Base-by-base conservation (phyloP, 2,113 vertebrate species). In the Oceanodroma tethys region DNA sequence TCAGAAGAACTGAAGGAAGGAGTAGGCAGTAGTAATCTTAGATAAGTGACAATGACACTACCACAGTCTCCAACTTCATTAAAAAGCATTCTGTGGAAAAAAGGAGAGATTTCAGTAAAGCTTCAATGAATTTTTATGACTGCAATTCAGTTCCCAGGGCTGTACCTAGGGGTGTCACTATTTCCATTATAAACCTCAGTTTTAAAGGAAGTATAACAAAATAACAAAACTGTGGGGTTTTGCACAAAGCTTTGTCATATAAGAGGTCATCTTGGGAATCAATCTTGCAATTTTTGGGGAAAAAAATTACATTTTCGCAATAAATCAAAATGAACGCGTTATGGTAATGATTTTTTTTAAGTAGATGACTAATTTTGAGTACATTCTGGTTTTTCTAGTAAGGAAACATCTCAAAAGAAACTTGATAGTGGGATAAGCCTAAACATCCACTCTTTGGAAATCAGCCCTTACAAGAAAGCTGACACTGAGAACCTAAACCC, bases 251-350 rank as follows among this genome's bases (percentile, higher is more conserved):
- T 53, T 82, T 89, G n/a, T 19, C 22, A 19, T 40, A 9, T 19
- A 53, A 86, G 16, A 80, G 5, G 7, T 90, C 26, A 53, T 48
- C 7, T 32, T 80, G 30, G 11, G 6, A 93, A 56, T 32, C 3
- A 2, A 59, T 52, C 9, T 67, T 43, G 42, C 5, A 42, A 38
- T 17, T 34, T 38, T 5, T 0, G 0, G 2, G 18, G 6, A 0
- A 6, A n/a, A 71, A 55, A 13, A 36, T 3, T 26, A 19, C 2
- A 32, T 65, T 81, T 88, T 73, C 1, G 2, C 1, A 47, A 36
- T 30, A 59, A 78, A 53, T 52, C 8, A 88, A 88, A 63, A 76
- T 66, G 2, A 79, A 84, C 0, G 0, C 22, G 7, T 6, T 53
- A 42, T 36, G 60, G 63, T 56, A 26, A 32, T 30, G 5, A 10